A percentile compares a stretch with the other conserved stretches of the same genome.
These are phyloP conservation scores for Pachyrhynchus sulphureomaculatus DNA, from an alignment of 1,140 invertebrate species.

Conservation along the genomic window DNA sequence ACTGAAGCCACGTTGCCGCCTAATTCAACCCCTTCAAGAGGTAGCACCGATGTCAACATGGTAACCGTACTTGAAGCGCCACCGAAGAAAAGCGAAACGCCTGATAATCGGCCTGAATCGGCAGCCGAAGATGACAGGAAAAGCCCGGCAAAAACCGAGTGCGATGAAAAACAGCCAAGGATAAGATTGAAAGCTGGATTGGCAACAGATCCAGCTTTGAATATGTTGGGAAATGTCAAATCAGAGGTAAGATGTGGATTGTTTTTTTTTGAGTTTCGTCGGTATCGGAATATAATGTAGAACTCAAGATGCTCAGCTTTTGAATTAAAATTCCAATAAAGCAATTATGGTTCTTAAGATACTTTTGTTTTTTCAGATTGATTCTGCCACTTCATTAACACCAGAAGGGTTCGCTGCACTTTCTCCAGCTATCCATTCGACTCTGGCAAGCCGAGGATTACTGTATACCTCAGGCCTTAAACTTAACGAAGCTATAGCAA, in stretches of 20 bases:
- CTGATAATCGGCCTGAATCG: constrained; percentile 16
- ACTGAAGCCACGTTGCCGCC: constrained; percentile 50
- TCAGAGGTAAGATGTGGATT: constrained; percentile 47
- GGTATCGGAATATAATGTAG: too few relatives aligned
- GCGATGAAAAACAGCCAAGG: constrained; percentile 60
- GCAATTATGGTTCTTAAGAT: too few relatives aligned
- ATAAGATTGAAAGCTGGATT: constrained; percentile 74
- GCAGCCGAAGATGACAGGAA: constrained; percentile 44
- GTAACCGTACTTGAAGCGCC: constrained; percentile 34
- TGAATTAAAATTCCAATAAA: too few relatives aligned
- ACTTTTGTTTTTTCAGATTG: neutral
- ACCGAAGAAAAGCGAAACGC: constrained; percentile 50
- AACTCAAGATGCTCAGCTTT: too few relatives aligned
- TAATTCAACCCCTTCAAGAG: constrained; percentile 4
- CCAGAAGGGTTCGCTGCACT: constrained; percentile 50
- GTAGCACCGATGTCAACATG: constrained; percentile 14
- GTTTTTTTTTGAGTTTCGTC: too few relatives aligned
- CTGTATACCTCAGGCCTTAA: constrained; percentile 49
- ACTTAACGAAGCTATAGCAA: constrained; percentile 41
- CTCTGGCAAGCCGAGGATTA: constrained; percentile 56
- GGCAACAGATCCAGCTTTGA: constrained; percentile 77
- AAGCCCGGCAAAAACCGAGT: constrained; percentile 42
- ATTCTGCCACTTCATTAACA: constrained; percentile 43
- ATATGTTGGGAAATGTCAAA: constrained; percentile 43
- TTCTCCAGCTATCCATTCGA: constrained; percentile 54